Base-by-base conservation (phyloP, 2,888 invertebrate species). In the Dyspetes luteomarginatus region DNA sequence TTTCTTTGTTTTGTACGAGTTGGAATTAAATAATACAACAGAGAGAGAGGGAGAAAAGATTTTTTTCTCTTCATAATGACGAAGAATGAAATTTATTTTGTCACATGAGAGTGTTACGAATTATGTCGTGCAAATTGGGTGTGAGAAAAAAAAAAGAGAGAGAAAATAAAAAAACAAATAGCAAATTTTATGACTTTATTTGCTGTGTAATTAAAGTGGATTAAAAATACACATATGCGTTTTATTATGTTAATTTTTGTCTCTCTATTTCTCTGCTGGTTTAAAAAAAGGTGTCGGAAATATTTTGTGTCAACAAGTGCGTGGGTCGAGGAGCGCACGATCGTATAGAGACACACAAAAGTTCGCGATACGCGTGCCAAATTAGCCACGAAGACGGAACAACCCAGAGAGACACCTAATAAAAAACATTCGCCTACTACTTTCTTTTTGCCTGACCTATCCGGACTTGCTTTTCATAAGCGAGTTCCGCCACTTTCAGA, bases 381-480 rank as follows among this genome's bases (percentile, higher is more conserved):
- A 78, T 78, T 74, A 67, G 62, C 64, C 74, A 74, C 78, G 68
- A 69, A 78, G 56, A 73, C 74, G 74, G 74, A 74, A 78, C 68
- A 74, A 56, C 36, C 36, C n/a, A n/a, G n/a, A n/a, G 19, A 48
- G 43, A 28, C 69, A 62, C 74, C 62, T 78, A 78, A 78, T 74
- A 74, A n/a, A n/a, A n/a, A 74, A 69, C 69, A 45, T 15, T 52
- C 41, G 56, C 55, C 67, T 62, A 74, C 68, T 62, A 78, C 78
- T 78, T 78, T 78, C 78, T 74, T 78, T 78, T 78, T 45, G 55
- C 68, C 69, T 74, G 78, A 74, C 78, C 78, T 68, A 64, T n/a
- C 78, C 74, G 74, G 74, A 78, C 68, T 74, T 68, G 68, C 55
- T 78, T 73, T 71, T 78, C 67, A 74, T 65, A 67, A n/a, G 68